Evolutionary conservation across 1,140 invertebrate genomes (phyloP), one percentile per base, ranked within the genome.

Genomic region (Anthonomus grandis): DNA sequence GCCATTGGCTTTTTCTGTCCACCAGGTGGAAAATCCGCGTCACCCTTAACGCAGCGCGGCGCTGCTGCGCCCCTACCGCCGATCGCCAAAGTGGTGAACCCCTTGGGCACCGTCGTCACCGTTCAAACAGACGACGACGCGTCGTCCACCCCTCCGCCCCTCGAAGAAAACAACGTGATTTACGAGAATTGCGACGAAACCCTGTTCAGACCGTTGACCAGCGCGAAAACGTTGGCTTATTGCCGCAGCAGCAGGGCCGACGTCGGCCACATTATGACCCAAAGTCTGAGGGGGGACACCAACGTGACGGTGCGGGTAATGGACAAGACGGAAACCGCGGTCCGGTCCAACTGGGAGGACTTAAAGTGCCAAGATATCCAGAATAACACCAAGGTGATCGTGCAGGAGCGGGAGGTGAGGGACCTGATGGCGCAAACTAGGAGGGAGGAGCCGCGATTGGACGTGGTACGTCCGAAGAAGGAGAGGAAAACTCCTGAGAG

Each of bases 1-100:
- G 84, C 83, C 84, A 82, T 85, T 83, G 84, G 84, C 84, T 85
- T 82, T 84, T 83, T 82, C 81, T 83, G 78, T 76, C 77, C 54
- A 84, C 76, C 49, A 85, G 84, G 82, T 82, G 79, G 78, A 75
- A 73, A 76, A 76, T 78, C 79, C 75, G 75, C 65, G 23, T 60
- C 62, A 13, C 42, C 54, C 21, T 25, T 15, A 12, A 23, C 37
- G 27, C 45, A 39, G 23, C 38, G 27, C 38, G 45, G 54, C 46
- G 44, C 54, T 57, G 65, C 69, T 36, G 69, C 63, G 19, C 41
- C 77, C n/a, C 44, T 44, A n/a, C 24, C 57, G 55, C 75, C 77
- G 62, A 76, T 83, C 69, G 78, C 78, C 68, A 83, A 85, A 75
- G 81, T 86, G 62, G 84, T 87, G 64, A 86, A 86, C 79, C 85